Evolutionary conservation across 2,797 vertebrate genomes (phyloP), one percentile per base, ranked within the genome.

Genomic region (Myotis findleyi): DNA sequence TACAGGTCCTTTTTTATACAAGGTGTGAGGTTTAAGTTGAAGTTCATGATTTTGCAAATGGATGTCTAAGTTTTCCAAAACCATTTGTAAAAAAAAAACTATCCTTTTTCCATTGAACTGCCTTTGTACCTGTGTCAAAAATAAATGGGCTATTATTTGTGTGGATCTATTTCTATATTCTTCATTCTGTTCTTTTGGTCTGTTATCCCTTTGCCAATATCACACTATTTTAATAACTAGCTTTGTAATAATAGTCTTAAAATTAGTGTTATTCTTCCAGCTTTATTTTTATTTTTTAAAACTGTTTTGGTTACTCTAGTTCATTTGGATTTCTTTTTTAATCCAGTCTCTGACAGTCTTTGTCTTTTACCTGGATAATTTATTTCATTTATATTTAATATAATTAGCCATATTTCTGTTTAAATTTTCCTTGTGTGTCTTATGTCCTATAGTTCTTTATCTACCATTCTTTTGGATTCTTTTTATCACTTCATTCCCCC

Each of bases 251-350:
- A 27, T 80, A 53, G 12, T 94, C 33, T 75, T 81, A 91, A 87
- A 76, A 71, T 77, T 53, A 53, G 10, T 80, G 25, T 77, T 36
- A 64, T 83, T 92, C 21, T 27, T 62, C 30, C 53, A 53, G 59
- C 16, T 69, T 95, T 87, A 53, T 62, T 93, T 57, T 72, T 72
- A 4, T 71, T 82, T 76, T 77, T 72, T 44, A 59, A 51, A 55
- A 81, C 51, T 66, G 25, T 72, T 94, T 59, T 59, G 49, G 44
- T 82, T 87, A 73, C 49, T 87, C 36, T 86, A n/a, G 21, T 75
- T 82, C 25, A 69, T 82, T 91, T 75, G 41, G 9, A n/a, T 49
- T 82, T 69, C 27, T 86, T 75, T 90, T 90, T 95, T 18, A 71
- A 81, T 86, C 9, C 21, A 33, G 16, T 71, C 25, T 76, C 18